Evolutionary conservation across 2,113 vertebrate species (phyloP).

Genomic region (Dolichallabes microphthalmus): DNA sequence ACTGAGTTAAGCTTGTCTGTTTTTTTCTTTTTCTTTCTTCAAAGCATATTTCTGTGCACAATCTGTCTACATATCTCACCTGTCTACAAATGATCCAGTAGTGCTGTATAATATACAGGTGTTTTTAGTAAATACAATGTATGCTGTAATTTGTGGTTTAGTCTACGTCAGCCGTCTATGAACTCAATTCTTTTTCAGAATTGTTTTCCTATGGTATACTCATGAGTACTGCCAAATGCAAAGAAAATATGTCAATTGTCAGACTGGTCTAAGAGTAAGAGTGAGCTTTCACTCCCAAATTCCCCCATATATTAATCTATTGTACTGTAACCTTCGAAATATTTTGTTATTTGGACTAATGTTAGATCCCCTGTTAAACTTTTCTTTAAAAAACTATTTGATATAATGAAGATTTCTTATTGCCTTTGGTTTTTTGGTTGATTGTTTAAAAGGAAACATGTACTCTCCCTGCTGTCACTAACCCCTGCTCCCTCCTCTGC

Average conservation of each 20-base stretch:
- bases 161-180: neutral
- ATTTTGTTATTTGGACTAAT: neutral
- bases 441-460: neutral
- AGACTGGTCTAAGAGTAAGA: no score
- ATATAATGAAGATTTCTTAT: neutral
- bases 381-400: neutral
- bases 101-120: neutral
- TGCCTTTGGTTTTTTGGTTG: neutral
- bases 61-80: neutral
- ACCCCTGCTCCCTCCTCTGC: neutral
- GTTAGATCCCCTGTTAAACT: neutral
- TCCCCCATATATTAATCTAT: neutral
- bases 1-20: neutral
- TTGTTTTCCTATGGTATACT: neutral
- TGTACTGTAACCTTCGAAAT: neutral
- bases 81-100: neutral
- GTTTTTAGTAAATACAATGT: conserved; percentile 6
- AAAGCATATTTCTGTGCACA: neutral
- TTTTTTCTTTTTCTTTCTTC: neutral
- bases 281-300: neutral
- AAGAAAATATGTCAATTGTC: neutral
- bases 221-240: neutral
- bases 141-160: neutral
- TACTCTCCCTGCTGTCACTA: neutral
- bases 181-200: no score